Conservation (phyloP, 2,113 vertebrate genomes). For the Callospermophilus lateralis region DNA sequence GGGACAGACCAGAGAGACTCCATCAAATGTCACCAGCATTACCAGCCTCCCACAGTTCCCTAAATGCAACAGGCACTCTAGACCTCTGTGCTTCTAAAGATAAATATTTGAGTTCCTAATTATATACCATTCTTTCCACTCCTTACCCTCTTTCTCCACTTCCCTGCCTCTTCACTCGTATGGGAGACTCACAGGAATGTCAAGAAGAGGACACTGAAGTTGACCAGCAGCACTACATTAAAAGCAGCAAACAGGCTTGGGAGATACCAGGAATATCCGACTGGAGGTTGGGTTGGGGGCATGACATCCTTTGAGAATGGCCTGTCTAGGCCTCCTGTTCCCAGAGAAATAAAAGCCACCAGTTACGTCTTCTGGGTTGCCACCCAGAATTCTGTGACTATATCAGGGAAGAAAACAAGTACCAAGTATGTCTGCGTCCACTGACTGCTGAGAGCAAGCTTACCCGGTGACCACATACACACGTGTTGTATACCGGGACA, state of each 20-base stretch:
- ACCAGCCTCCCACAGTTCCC: neutral
- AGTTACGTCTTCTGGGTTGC: neutral
- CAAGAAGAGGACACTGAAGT: conserved; percentile 77
- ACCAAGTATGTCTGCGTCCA: neutral
- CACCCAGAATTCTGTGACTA: neutral
- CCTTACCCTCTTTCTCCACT: neutral
- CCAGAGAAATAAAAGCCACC: neutral
- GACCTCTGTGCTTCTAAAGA: no score
- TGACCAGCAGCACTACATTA: conserved; percentile 44
- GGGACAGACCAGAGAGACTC: neutral
- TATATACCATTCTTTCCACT: neutral
- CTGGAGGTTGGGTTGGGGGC: neutral
- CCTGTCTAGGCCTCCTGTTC: neutral
- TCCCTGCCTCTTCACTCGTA: neutral
- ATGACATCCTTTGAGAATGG: neutral
- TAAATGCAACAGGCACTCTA: neutral
- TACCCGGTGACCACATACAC: rapidly evolving
- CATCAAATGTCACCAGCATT: neutral
- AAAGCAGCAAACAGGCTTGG: conserved; percentile 61
- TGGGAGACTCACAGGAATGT: conserved; percentile 77
- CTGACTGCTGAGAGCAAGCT: neutral
- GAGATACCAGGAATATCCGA: neutral
- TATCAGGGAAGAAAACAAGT: neutral
- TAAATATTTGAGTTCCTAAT: no score
- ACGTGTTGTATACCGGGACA: neutral